Percentiles rank a stretch among this genome's conserved stretches.
Evolutionary conservation across 2,888 invertebrate species (phyloP).

Genomic region (Phortica magna): DNA sequence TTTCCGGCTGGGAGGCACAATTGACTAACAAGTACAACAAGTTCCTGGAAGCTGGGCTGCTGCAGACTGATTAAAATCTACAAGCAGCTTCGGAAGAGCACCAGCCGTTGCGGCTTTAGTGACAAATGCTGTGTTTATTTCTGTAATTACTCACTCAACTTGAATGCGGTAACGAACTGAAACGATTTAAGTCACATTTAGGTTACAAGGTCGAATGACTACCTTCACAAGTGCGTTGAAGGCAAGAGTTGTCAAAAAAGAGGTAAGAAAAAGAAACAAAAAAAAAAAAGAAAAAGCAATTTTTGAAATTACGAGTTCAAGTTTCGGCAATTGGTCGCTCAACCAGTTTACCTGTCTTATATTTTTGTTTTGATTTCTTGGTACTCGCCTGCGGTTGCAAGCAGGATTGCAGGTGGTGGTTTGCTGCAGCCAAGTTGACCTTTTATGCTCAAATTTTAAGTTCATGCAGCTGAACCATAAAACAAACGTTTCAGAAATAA

Average conservation of each 20-base stretch:
- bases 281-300: not conserved
- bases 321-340: not conserved
- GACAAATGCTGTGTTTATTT: constrained; percentile 6
- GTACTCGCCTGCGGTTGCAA: not conserved
- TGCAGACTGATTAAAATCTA: no score
- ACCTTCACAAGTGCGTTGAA: not conserved
- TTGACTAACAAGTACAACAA: not conserved
- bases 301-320: no score
- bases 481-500: no score
- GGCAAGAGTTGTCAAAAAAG: not conserved
- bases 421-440: not conserved
- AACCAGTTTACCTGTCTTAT: not conserved
- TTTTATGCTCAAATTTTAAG: not conserved
- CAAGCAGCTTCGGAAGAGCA: no score
- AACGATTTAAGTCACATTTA: constrained; percentile 11
- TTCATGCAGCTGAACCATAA: no score
- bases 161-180: not conserved
- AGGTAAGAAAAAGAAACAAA: not conserved
- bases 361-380: not conserved
- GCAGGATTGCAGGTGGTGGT: not conserved
- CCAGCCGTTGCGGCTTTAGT: not conserved
- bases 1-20: not conserved
- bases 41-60: not conserved
- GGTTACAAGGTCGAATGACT: constrained; percentile 16
- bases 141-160: not conserved